Conservation (phyloP, 64 coral and sea anemone species). For the Anthopleura sola region DNA sequence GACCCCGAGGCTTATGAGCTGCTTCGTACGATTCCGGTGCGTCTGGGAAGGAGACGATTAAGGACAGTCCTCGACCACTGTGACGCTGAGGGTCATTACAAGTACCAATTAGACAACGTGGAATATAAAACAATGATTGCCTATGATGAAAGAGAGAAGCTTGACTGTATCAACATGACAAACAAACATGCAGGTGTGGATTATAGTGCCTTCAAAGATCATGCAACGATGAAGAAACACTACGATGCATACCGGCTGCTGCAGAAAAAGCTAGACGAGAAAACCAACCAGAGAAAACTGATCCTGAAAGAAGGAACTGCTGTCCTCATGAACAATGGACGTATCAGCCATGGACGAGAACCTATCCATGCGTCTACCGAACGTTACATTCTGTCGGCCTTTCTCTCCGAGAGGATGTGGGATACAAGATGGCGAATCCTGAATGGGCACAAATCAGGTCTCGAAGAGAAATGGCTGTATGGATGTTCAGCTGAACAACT, state of each 20-base stretch:
- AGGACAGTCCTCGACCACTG: not conserved
- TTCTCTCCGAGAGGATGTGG: conserved; percentile 28
- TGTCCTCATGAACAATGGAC: conserved; percentile 53
- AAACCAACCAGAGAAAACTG: conserved; percentile 24
- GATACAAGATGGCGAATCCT: conserved; percentile 46
- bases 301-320: conserved; percentile 39
- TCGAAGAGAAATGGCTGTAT: conserved; percentile 53
- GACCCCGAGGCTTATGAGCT: not conserved
- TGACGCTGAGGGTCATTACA: no score
- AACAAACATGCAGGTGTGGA: conserved; percentile 14
- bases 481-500: conserved; percentile 53
- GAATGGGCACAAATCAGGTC: conserved; percentile 38
- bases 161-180: not conserved
- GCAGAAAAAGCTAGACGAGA: conserved; percentile 20
- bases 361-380: conserved; percentile 40
- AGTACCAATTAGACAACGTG: not conserved
- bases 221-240: conserved; percentile 38
- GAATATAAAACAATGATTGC: not conserved
- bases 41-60: not conserved
- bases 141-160: not conserved
- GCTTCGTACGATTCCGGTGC: not conserved
- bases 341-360: conserved; percentile 34
- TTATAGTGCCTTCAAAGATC: not conserved
- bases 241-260: conserved; percentile 43
- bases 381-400: conserved; percentile 9